Percentiles rank a stretch among this genome's conserved stretches.
phyloP scores from a whole-genome alignment of 2,113 vertebrate species.

The Sardina pilchardus region DNA sequence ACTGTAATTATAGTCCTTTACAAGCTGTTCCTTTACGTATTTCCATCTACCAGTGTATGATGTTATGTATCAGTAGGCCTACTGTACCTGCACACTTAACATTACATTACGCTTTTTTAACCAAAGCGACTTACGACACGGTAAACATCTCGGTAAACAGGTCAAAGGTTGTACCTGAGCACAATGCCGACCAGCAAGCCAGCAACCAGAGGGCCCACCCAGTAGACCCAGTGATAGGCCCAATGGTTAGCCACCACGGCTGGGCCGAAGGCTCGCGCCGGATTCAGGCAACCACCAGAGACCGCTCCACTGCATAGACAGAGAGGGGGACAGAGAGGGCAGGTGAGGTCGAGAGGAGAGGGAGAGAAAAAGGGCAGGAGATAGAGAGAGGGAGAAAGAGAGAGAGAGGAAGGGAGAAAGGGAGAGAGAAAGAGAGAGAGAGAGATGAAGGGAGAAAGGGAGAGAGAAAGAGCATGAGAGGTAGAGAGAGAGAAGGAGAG shows the following conservation, averaged over 20 bases:
- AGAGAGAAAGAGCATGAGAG: no score
- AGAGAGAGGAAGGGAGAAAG: not conserved
- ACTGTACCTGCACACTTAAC: no score
- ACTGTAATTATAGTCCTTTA: no score
- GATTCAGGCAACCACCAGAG: conserved; percentile 53
- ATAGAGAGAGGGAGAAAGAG: not conserved
- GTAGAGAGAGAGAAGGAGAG: no score
- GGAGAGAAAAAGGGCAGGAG: not conserved
- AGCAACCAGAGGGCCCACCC: conserved; percentile 57
- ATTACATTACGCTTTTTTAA: no score
- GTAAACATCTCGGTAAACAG: no score
- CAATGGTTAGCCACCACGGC: conserved; percentile 46
- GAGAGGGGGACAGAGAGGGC: not conserved
- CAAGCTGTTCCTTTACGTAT: no score
- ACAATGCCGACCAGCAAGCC: conserved; percentile 59
- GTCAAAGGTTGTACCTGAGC: conserved; percentile 10
- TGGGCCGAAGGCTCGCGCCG: conserved; percentile 40
- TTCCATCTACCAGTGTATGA: no score
- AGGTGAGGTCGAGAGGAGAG: not conserved
- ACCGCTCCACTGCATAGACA: conserved; percentile 30
- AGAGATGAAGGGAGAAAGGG: not conserved
- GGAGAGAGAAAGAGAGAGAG: not conserved
- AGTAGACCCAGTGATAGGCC: conserved; percentile 53
- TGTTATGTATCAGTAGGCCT: no score
- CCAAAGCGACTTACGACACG: not conserved